Base-by-base conservation (phyloP, 1,140 invertebrate species). In the Cardiocondyla obscurior region DNA sequence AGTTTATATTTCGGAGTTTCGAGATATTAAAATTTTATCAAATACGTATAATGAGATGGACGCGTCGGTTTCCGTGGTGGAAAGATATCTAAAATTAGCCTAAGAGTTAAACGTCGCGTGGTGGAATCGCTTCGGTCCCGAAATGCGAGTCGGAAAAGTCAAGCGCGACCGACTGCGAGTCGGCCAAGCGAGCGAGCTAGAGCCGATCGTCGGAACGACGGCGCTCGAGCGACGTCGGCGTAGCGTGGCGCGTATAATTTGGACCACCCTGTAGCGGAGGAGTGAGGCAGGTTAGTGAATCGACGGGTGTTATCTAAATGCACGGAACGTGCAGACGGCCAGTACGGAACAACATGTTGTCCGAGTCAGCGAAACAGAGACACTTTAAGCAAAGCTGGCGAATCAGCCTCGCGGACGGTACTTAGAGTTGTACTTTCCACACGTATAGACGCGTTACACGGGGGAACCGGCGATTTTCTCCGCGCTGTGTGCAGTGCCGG, bases 221-320 rank as follows among this genome's bases (percentile, higher is more conserved):
- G 19, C 60, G 22, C n/a, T 16, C 39, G 33, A 7, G 30, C 12
- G 67, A 81, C 25, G 39, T 64, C 57, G 72, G 14, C 73, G 57
- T 8, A 51, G 73, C 73, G 30, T 76, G 33, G 74, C 74, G 62
- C 74, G 74, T 49, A 67, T 69, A 79, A 79, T 91, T 92, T 91
- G 90, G 81, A 91, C 62, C 84, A 67, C n/a, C 87, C 87, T 90
- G 87, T 91, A 91, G 85, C 82, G 84, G 73, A 46, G 85, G 84
- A 87, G 88, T 91, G 91, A 91, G 91, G 91, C 89, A 91, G 91
- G 91, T 91, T 92, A 92, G 91, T 91, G 90, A 92, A 91, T 92
- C 89, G 88, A 86, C 88, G 83, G 87, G 89, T 88, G 89, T 90
- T 91, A 92, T 91, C 90, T 90, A 88, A 84, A 90, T 91, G 90